Percentiles rank a stretch among this genome's conserved stretches.
phyloP scores from a whole-genome alignment of 2,888 invertebrate genomes.

The Leucozona laternaria region DNA sequence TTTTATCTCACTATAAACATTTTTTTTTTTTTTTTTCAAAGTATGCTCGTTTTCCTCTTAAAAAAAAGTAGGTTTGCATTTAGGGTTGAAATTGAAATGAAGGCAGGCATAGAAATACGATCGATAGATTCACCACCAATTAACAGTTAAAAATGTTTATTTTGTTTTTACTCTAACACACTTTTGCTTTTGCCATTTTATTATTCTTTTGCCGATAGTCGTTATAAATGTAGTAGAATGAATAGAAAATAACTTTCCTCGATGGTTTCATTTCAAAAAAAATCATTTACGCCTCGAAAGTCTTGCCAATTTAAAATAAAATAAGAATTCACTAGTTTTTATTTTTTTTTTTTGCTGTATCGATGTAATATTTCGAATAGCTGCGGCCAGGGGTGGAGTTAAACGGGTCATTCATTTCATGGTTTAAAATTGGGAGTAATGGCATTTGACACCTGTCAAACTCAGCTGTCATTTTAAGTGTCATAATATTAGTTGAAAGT shows the following conservation, averaged over 20 bases:
- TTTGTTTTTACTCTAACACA: background rate
- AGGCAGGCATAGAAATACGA: background rate
- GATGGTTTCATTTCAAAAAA: constrained; percentile 6
- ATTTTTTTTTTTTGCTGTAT: background rate
- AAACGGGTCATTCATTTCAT: too few species aligned
- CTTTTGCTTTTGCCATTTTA: background rate
- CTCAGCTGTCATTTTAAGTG: too few species aligned
- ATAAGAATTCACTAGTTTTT: background rate
- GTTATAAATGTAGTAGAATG: background rate
- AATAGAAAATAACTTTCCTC: constrained; percentile 13
- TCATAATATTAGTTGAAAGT: too few species aligned
- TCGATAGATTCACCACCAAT: constrained; percentile 29
- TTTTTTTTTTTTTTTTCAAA: background rate
- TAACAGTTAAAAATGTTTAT: constrained; percentile 23
- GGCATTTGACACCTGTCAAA: too few species aligned
- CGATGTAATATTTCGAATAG: background rate
- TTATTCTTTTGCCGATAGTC: background rate
- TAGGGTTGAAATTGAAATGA: background rate
- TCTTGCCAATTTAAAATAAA: constrained; percentile 23
- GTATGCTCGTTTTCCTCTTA: background rate
- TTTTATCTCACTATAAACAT: constrained; percentile 2
- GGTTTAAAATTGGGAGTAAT: too few species aligned
- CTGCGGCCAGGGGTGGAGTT: background rate
- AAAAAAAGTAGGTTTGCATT: background rate
- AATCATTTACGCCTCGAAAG: constrained; percentile 14